Evolutionary conservation across 2,888 invertebrate species (phyloP), one percentile per base, ranked within the genome.

Genomic region (Lingula anatina): DNA sequence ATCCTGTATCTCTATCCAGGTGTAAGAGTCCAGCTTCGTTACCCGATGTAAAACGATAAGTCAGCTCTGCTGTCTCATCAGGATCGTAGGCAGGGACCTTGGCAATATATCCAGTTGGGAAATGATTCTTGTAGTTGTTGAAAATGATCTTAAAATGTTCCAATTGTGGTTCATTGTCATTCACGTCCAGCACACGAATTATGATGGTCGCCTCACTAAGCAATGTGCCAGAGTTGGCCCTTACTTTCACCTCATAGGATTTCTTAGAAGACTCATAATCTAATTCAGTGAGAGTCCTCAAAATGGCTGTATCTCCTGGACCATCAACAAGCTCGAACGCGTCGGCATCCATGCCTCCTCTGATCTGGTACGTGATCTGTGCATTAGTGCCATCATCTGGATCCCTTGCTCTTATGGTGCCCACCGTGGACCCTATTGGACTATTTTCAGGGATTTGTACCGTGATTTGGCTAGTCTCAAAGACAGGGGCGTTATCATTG

Each of bases 211-310:
- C 91, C 72, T 94, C 91, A 56, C 88, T 90, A 68, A 94, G 83
- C 4, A 94, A 75, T 0, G 93, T 93, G 0, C 89, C 89, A 57
- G 93, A 93, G 0, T 92, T 87, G 0, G 97, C 97, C 47, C 94
- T 81, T 3, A 99, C 85, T 23, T 91, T 83, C 2, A 96, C 78
- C 71, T 91, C 88, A 73, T 89, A 97, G 53, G 86, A 86, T 75
- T 95, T 95, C 54, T 89, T 85, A 0, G 88, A 83, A n/a, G 91
- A 90, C 74, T 99, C 99, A 73, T 94, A 97, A 79, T 99, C 97
- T 35, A 99, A 77, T 67, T 95, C 93, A 0, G 89, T 86, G 81
- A 89, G 85, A 0, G 93, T 93, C 0, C 90, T 83, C 2, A 97
- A 80, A 70, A 93, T 90, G 0, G 94, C 93, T 3, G 77, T 75